A percentile compares a stretch with the other conserved stretches of the same genome.
These are phyloP conservation scores for Papilio gigon DNA, from an alignment of 2,888 invertebrate genomes.

Conservation along the genomic window DNA sequence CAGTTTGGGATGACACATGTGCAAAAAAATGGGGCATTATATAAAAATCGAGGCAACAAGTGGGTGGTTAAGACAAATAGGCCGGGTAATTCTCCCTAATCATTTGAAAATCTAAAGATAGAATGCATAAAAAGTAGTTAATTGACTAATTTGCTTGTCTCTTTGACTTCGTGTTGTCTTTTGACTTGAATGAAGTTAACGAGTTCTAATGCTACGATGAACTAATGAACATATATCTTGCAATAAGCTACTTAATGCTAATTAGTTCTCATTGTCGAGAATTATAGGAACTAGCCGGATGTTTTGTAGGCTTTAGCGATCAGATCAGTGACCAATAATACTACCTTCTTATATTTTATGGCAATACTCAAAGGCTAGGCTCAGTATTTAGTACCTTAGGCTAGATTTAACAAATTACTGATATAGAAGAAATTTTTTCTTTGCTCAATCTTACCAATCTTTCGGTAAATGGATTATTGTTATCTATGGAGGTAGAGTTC, in stretches of 20 bases:
- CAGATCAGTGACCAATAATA: no score
- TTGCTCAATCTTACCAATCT: no score
- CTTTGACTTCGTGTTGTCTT: not conserved
- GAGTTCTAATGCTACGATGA: not conserved
- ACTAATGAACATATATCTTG: not conserved
- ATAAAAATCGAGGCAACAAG: conserved; percentile 26
- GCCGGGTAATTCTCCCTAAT: not conserved
- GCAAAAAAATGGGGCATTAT: conserved; percentile 31
- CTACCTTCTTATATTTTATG: no score
- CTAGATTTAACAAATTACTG: no score
- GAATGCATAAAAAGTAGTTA: not conserved
- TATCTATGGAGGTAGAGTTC: no score
- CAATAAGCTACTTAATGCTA: not conserved
- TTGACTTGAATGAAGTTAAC: not conserved
- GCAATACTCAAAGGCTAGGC: no score
- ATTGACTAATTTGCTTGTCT: not conserved
- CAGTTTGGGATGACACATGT: conserved; percentile 9
- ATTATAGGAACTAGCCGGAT: no score
- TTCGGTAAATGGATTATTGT: no score
- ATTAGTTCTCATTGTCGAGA: not conserved
- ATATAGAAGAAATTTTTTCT: no score
- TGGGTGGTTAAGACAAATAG: conserved; percentile 31
- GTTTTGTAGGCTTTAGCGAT: no score
- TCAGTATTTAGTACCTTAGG: no score
- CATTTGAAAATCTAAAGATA: not conserved